Percentiles rank a stretch among this genome's conserved stretches.
phyloP scores from a whole-genome alignment of 2,113 vertebrate genomes.

The Gadus macrocephalus region DNA sequence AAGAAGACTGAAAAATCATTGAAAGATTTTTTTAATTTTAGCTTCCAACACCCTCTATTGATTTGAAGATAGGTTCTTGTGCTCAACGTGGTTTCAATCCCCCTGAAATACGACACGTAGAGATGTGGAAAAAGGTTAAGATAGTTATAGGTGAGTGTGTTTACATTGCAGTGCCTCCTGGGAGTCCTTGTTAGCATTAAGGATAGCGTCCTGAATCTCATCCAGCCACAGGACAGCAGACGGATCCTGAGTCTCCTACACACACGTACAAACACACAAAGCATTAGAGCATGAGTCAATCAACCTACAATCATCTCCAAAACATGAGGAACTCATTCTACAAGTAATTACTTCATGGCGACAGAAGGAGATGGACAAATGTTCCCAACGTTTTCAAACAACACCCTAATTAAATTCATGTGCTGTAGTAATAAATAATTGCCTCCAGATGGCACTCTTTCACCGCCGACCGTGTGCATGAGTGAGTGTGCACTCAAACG shows the following conservation, averaged over 20 bases:
- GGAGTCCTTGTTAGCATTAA: conserved; percentile 86
- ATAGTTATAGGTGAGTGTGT: conserved; percentile 27
- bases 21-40: too few species aligned
- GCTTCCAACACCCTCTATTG: too few species aligned
- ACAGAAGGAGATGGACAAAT: neutral
- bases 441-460: conserved; percentile 50
- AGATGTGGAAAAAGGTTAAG: neutral
- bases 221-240: conserved; percentile 96
- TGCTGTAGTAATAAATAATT: conserved; percentile 11
- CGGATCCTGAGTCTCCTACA: conserved; percentile 89
- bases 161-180: conserved; percentile 87
- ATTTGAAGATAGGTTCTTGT: too few species aligned
- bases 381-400: neutral
- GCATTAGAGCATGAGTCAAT: neutral
- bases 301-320: neutral
- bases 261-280: conserved; percentile 2
- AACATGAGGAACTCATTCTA: too few species aligned
- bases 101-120: neutral
- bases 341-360: neutral
- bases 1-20: too few species aligned
- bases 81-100: neutral
- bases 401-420: neutral
- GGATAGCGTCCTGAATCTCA: conserved; percentile 91
- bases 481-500: neutral
- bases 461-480: neutral